Evolutionary conservation across 1,140 invertebrate genomes (phyloP).

Genomic region (Conus betulinus): DNA sequence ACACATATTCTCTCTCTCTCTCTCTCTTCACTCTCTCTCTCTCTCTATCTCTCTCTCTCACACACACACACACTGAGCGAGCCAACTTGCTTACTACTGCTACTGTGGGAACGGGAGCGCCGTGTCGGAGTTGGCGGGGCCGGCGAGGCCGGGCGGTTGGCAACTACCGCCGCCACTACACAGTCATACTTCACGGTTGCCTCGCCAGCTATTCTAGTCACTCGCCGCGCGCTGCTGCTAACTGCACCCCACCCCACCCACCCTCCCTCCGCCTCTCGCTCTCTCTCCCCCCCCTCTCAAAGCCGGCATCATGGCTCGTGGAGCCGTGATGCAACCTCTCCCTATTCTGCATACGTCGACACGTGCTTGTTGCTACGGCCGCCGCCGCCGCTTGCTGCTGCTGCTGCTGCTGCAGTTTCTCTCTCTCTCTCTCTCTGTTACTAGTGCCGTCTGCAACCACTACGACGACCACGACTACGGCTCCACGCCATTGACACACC

Average conservation of each 20-base stretch:
- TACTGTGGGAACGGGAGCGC: no score
- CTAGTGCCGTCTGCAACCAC: neutral
- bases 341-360: conserved; percentile 27
- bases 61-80: no score
- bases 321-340: conserved; percentile 28
- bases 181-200: neutral
- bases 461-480: neutral
- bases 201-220: conserved; percentile 32
- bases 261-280: neutral
- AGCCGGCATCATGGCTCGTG: neutral
- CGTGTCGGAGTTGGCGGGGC: no score
- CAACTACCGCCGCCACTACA: neutral
- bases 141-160: no score
- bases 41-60: no score
- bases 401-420: neutral
- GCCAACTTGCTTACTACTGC: no score
- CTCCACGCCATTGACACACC: neutral
- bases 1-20: no score
- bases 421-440: neutral
- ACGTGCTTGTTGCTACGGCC: conserved; percentile 34
- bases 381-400: neutral
- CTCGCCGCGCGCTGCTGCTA: conserved; percentile 30
- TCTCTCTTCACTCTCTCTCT: no score
- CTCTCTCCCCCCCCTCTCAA: neutral
- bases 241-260: conserved; percentile 30